Base-by-base conservation (phyloP, 37 sponge, comb jelly and placozoan species). In the Dysidea cf. avara region DNA sequence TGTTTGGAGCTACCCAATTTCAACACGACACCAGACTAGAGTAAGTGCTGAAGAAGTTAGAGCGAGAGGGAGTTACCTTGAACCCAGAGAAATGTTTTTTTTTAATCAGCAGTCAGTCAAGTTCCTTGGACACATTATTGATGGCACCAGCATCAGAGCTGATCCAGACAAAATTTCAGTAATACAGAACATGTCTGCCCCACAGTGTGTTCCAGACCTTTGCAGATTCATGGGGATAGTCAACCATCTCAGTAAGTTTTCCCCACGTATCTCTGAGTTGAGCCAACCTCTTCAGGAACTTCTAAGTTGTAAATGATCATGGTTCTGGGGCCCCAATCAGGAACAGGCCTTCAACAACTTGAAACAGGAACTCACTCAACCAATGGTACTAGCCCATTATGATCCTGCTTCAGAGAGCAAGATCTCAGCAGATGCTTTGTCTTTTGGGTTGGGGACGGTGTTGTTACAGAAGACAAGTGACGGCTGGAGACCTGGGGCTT, bases 241-340 rank as follows among this genome's bases (percentile, higher is more conserved):
- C n/a, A n/a, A n/a, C n/a, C n/a, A n/a, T n/a, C n/a, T n/a, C n/a
- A n/a, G n/a, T n/a, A n/a, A n/a, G n/a, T n/a, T n/a, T n/a, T n/a
- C n/a, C n/a, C n/a, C n/a, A n/a, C n/a, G n/a, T n/a, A n/a, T 58
- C 29, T 52, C 48, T 39, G 56, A 72, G 53, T 53, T 29, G 29
- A 46, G 49, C 39, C 31, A 53, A 22, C 75, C 83, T 24, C 77
- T 83, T 2, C 5, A 71, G 21, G 70, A 68, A 31, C 72, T 83
- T 24, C 71, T 83, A 39, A 75, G 69, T 51, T 12, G 21, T 17
- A 69, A 70, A 56, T 9, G 14, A 76, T 38, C 71, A 0, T 83
- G 77, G 84, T 2, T 76, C 32, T 75, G 84, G 84, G 77, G 77
- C 0, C 63, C 55, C 17, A 31, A 1, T 9, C 84, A 83, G 17